Evolutionary conservation across 2,797 vertebrate genomes (phyloP).

Genomic region (Phyllotis vaccarum): DNA sequence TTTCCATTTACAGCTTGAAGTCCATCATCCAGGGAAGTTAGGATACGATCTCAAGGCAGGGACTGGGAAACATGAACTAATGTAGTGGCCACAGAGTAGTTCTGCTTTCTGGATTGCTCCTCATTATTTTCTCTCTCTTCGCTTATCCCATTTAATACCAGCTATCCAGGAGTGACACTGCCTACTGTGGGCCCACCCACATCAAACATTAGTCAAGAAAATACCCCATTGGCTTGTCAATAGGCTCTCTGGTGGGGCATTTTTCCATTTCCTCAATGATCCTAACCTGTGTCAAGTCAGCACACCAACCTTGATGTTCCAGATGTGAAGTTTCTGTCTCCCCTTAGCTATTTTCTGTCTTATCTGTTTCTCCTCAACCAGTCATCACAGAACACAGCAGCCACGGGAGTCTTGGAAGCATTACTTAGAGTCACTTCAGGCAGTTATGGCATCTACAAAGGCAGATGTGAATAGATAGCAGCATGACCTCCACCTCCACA

Average conservation of each 20-base stretch:
- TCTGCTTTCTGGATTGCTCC: neutral
- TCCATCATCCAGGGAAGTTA: neutral
- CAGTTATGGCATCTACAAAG: neutral
- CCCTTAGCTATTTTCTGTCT: neutral
- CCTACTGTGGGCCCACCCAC: neutral
- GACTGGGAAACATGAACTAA: no score
- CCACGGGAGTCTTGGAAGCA: neutral
- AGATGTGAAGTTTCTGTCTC: neutral
- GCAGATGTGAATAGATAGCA: no score
- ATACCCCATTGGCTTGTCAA: neutral
- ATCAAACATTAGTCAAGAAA: neutral
- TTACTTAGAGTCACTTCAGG: neutral
- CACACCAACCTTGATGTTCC: neutral
- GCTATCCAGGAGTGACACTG: no score
- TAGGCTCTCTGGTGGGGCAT: neutral
- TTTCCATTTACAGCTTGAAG: neutral
- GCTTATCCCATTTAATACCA: neutral
- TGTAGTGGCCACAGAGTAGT: neutral
- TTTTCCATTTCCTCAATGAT: neutral
- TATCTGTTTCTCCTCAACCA: neutral
- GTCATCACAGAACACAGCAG: neutral
- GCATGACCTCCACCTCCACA: neutral
- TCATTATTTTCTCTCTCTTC: neutral
- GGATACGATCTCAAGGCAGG: neutral
- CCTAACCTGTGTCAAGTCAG: neutral